Base-by-base conservation (phyloP, 2,888 invertebrate genomes). In the Cataglyphis altisquamis region DNA sequence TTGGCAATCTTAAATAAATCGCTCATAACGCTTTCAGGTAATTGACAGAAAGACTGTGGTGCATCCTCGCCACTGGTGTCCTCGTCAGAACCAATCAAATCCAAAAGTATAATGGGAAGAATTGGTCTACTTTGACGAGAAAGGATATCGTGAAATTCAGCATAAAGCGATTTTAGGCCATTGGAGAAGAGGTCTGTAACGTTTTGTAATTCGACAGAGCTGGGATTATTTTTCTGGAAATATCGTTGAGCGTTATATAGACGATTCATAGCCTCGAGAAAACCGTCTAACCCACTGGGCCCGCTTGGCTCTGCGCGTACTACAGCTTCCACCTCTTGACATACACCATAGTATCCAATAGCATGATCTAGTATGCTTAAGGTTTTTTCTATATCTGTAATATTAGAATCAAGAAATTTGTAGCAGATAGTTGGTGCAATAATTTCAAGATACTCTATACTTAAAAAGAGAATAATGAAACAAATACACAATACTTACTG, bases 341-440 rank as follows among this genome's bases (percentile, higher is more conserved):
- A 98, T 45, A 99, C 98, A 95, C 98, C 98, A 94, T 99, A 99
- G 94, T 98, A 99, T 75, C 98, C 98, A 55, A 99, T 97, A 0
- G 99, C 99, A 95, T 98, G 98, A 93, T 99, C 99, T 89, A 99
- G 95, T 25, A 98, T 97, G 84, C 97, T 97, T 45, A 99, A 96
- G 1, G 99, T 98, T 88, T 97, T 96, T 91, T 99, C 99, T 95
- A 99, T 98, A 95, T 89, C 88, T 90, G 39, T 8, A 66, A 81
- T 70, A 12, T 5, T 25, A 57, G n/a, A 9, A n/a, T 52, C 8
- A n/a, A 52, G n/a, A n/a, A n/a, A 52, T 52, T 52, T 52, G 2
- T 8, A 52, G 3, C 8, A 52, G n/a, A 52, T n/a, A 52, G 8
- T 52, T 52, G 52, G 8, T 2, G n/a, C 2, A 52, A 48, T 48